Evolutionary conservation across 2,797 vertebrate species (phyloP).

Genomic region (Chelmon rostratus): DNA sequence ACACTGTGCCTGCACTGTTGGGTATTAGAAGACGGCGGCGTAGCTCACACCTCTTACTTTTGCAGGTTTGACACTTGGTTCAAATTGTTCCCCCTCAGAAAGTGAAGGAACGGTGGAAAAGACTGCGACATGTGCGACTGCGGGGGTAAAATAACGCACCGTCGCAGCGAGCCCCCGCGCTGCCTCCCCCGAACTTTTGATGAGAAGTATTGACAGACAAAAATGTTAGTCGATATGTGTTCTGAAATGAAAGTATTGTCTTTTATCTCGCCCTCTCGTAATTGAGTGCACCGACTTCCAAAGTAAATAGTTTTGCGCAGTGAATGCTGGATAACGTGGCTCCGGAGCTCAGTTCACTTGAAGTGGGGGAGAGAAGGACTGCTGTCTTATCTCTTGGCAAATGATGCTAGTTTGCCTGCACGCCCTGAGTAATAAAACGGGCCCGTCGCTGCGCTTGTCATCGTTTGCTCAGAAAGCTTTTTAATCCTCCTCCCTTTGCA

Average conservation of each 20-base stretch:
- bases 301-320: constrained; percentile 24
- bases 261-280: constrained; percentile 30
- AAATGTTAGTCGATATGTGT: constrained; percentile 18
- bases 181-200: constrained; percentile 2
- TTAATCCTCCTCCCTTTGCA: constrained; percentile 50
- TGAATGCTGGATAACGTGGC: constrained; percentile 12
- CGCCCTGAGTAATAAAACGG: constrained; percentile 23
- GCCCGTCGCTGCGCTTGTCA: constrained; percentile 33
- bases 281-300: constrained; percentile 28
- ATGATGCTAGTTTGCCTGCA: constrained; percentile 25
- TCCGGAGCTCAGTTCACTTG: constrained; percentile 32
- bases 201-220: constrained; percentile 13
- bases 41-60: constrained; percentile 43
- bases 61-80: constrained; percentile 43
- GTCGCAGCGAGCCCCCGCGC: neutral
- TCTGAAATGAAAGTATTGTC: constrained; percentile 25
- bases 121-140: constrained; percentile 13
- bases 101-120: constrained; percentile 14
- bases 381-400: constrained; percentile 42
- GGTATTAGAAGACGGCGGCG: constrained; percentile 61
- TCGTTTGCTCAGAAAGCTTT: constrained; percentile 45
- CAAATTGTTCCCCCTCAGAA: constrained; percentile 45
- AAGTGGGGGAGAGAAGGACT: neutral
- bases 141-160: constrained; percentile 21
- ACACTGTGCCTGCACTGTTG: constrained; percentile 50